Evolutionary conservation across 1,140 invertebrate genomes (phyloP).

Genomic region (Drosophila arizonae): DNA sequence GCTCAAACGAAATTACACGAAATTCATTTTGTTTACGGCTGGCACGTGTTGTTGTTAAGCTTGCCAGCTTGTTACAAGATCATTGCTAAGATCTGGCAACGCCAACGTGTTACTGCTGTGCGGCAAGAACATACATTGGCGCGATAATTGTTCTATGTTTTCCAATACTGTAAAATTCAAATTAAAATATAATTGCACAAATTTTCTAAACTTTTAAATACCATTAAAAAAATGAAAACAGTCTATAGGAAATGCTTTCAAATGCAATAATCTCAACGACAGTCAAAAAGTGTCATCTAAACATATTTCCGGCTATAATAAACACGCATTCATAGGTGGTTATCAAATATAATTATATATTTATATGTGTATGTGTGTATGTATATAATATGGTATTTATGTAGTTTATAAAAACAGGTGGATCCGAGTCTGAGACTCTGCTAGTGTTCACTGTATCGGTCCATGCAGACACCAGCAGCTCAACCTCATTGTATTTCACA

Average conservation of each 20-base stretch:
- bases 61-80: constrained; percentile 17
- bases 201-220: too few species aligned
- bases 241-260: neutral
- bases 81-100: constrained; percentile 2
- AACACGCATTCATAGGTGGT: neutral
- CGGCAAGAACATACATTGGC: neutral
- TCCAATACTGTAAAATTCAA: constrained; percentile 9
- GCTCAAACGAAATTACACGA: constrained; percentile 26
- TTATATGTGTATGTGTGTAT: neutral
- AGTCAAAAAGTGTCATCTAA: neutral
- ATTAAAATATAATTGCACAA: neutral
- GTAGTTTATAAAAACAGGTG: constrained; percentile 5
- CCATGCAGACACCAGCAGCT: constrained; percentile 14
- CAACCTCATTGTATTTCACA: constrained; percentile 36
- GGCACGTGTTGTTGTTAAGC: constrained; percentile 41
- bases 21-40: constrained; percentile 66
- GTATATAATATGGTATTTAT: too few species aligned
- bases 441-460: constrained; percentile 5
- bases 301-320: constrained; percentile 1
- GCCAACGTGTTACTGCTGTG: neutral
- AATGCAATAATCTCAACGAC: neutral
- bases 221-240: too few species aligned
- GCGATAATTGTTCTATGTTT: neutral
- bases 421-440: neutral
- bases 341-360: neutral